Base-by-base conservation (phyloP, 2,797 vertebrate genomes). In the Chrysocyon brachyurus region DNA sequence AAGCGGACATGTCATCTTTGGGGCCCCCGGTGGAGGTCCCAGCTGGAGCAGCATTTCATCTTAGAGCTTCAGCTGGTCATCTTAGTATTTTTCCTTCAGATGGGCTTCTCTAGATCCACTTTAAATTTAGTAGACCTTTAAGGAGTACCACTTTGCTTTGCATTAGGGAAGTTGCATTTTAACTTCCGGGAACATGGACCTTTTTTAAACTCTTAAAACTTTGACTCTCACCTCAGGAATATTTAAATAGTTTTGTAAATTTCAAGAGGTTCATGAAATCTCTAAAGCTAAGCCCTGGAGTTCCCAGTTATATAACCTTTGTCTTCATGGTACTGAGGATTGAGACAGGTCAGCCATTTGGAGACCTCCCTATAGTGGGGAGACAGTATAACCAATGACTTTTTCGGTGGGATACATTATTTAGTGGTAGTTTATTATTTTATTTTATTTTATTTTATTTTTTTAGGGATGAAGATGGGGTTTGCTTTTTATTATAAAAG, bases 401-500 rank as follows among this genome's bases (percentile, higher is more conserved):
- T 33, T 8, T 24, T 49, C 52, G 12, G 52, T 31, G 77, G 49
- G 31, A 56, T 68, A 10, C 22, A 8, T 79, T 31, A 0, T 19
- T 87, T n/a, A 83, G 73, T 97, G 61, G 40, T 46, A 46, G 40
- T 8, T 46, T 46, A 46, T 46, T 46, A 46, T 46, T 46, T 46
- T 40, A 40, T 40, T 40, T 40, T 40, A 40, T 40, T 40, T 40
- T 40, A 36, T 40, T 40, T 40, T 40, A 40, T 40, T 46, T 46
- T 40, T 46, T 46, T 63, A 33, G 0, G 87, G 95, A 91, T 94
- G 92, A 89, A 96, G 57, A 91, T 91, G 89, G 87, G 90, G 59
- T 75, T 93, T 78, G 90, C 96, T 91, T 72, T 97, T 98, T 98
- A 98, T 98, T 98, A 96, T 87, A 96, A 97, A 97, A 97, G 59